A percentile compares a stretch with the other conserved stretches of the same genome.
Evolutionary conservation across 2,113 vertebrate genomes (phyloP).

Genomic region (Antigone vipio): DNA sequence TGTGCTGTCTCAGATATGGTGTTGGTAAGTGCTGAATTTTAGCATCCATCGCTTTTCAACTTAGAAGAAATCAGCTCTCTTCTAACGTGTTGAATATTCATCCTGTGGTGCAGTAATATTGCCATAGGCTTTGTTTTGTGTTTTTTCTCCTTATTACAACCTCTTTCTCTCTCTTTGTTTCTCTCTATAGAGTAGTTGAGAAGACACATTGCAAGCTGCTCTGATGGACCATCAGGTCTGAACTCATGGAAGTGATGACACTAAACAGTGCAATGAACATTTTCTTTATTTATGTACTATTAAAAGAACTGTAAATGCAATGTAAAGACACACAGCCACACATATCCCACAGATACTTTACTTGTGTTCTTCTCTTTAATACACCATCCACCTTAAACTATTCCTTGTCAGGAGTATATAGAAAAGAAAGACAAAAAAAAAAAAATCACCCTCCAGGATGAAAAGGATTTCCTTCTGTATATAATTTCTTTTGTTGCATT

Average conservation of each 20-base stretch:
- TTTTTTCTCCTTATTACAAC: background rate
- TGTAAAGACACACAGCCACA: slow-evolving; percentile 97
- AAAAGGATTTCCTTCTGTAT: slow-evolving; percentile 90
- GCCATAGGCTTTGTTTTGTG: background rate
- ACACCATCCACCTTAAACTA: slow-evolving; percentile 92
- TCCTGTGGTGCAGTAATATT: background rate
- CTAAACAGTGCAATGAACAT: slow-evolving; percentile 86
- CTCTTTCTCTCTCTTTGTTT: slow-evolving; percentile 45
- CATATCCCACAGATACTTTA: slow-evolving; percentile 89
- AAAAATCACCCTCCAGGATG: slow-evolving; percentile 75
- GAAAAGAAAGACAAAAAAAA: slow-evolving; percentile 64
- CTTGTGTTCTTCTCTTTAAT: slow-evolving; percentile 87
- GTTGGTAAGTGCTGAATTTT: slow-evolving; percentile 12
- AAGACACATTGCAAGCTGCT: slow-evolving; percentile 78
- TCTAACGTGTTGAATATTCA: background rate
- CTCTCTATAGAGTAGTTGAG: slow-evolving; percentile 87
- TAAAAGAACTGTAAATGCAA: slow-evolving; percentile 96
- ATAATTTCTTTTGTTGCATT: slow-evolving; percentile 98
- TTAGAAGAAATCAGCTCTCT: background rate
- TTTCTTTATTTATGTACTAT: slow-evolving; percentile 88
- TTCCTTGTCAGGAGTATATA: slow-evolving; percentile 83
- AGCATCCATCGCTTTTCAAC: background rate
- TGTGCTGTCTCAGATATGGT: background rate
- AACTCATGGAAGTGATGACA: slow-evolving; percentile 82
- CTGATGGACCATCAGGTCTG: slow-evolving; percentile 78